A percentile compares a stretch with the other conserved stretches of the same genome.
Conservation (phyloP, 2,113 vertebrate species). For the Tychaedon coryphoeus region DNA sequence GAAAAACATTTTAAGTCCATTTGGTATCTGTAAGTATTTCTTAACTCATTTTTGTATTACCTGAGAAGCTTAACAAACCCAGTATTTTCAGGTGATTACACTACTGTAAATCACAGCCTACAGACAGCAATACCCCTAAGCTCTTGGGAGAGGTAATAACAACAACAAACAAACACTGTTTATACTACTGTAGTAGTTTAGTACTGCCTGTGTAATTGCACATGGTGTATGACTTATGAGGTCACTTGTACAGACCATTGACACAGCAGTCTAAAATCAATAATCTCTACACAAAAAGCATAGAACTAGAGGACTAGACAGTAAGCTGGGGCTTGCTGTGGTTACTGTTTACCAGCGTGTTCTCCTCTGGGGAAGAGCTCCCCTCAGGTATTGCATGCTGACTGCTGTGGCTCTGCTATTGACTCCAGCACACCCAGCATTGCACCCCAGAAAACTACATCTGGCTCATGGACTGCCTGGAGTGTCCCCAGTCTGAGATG, state of each 20-base stretch:
- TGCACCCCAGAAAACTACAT: neutral
- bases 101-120: conserved; percentile 6
- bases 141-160: neutral
- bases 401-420: neutral
- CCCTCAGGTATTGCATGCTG: neutral
- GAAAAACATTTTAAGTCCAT: neutral
- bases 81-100: neutral
- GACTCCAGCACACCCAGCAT: neutral
- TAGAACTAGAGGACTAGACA: neutral
- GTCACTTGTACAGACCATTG: neutral
- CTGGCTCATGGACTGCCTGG: neutral
- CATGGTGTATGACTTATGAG: neutral
- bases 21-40: neutral
- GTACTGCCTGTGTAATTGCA: neutral
- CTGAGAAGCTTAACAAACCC: neutral
- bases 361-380: neutral
- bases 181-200: neutral
- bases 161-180: neutral
- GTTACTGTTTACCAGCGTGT: fast-evolving
- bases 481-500: neutral
- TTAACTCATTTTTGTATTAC: neutral
- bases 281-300: neutral
- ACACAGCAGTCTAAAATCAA: neutral
- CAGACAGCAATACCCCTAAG: neutral
- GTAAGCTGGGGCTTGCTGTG: neutral